These are phyloP conservation scores for Pteronotus mesoamericanus DNA, from an alignment of 2,797 vertebrate species.

Conservation along the genomic window DNA sequence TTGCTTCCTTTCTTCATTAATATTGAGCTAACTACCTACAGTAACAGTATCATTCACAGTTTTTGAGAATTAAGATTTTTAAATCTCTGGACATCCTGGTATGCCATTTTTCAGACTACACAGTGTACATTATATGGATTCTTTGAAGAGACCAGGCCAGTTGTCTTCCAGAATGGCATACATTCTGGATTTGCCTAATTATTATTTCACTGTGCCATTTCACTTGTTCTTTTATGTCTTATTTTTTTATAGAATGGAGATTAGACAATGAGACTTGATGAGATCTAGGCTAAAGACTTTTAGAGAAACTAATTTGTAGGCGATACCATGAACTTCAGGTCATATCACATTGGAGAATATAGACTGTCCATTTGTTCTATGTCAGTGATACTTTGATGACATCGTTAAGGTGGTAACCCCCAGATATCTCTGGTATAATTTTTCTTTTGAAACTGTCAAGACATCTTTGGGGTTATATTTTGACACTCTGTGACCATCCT, in stretches of 20 bases:
- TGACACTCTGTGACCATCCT: not conserved
- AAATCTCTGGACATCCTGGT: not conserved
- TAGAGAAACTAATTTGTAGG: not conserved
- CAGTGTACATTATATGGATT: rapidly evolving
- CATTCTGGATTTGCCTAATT: not conserved
- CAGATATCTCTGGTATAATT: not conserved
- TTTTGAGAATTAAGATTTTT: not conserved
- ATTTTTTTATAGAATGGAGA: not conserved
- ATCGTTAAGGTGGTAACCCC: not conserved
- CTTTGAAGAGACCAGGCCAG: not conserved
- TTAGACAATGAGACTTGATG: not conserved
- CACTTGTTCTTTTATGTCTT: not conserved
- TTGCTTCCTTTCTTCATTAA: not conserved
- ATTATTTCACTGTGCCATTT: not conserved
- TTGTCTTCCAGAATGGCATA: not conserved
- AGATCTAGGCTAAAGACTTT: not conserved
- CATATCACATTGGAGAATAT: rapidly evolving
- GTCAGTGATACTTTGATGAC: not conserved
- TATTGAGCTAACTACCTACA: not conserved
- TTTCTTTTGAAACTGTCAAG: not conserved
- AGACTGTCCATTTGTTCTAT: not conserved
- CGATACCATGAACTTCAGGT: not conserved
- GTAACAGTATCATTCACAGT: not conserved
- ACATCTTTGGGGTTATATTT: not conserved
- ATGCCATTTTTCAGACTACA: not conserved